A percentile compares a stretch with the other conserved stretches of the same genome.
phyloP scores from a whole-genome alignment of 2,888 invertebrate genomes.

The Drosophila gaucha region DNA sequence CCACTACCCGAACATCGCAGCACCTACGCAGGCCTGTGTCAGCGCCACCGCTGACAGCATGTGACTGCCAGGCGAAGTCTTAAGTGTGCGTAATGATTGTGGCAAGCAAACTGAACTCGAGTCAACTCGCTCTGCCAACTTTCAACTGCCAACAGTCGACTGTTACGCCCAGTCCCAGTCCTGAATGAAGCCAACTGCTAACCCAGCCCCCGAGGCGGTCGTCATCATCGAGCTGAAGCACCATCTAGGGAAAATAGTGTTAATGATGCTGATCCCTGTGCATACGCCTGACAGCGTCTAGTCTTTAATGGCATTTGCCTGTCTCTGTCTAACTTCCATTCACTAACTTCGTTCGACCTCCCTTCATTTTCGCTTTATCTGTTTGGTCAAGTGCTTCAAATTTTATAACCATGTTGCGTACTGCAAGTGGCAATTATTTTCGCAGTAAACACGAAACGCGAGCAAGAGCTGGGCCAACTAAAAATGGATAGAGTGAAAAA shows the following conservation, averaged over 20 bases:
- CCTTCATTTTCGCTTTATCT: neutral
- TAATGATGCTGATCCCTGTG: constrained; percentile 75
- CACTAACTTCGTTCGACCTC: neutral
- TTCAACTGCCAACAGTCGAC: constrained; percentile 5
- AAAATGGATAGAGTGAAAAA: neutral
- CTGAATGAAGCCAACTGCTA: neutral
- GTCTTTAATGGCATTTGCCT: constrained; percentile 61
- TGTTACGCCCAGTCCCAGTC: neutral
- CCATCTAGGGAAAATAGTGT: constrained; percentile 77
- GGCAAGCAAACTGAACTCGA: constrained; percentile 67
- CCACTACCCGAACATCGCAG: neutral
- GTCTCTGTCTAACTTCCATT: neutral
- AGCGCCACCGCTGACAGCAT: constrained; percentile 50
- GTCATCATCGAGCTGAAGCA: constrained; percentile 66
- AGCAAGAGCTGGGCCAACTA: neutral
- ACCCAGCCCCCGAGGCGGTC: constrained; percentile 11
- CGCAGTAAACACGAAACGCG: constrained; percentile 1
- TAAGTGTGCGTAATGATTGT: constrained; percentile 75
- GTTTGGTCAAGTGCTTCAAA: constrained; percentile 45
- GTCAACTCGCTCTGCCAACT: constrained; percentile 29
- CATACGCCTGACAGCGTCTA: constrained; percentile 62
- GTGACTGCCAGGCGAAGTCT: constrained; percentile 57
- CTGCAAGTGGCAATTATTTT: constrained; percentile 61
- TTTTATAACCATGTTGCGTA: constrained; percentile 54
- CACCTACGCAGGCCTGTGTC: constrained; percentile 23